These are phyloP conservation scores for Ellobium chinense DNA, from an alignment of 2,888 invertebrate species.

Conservation along the genomic window DNA sequence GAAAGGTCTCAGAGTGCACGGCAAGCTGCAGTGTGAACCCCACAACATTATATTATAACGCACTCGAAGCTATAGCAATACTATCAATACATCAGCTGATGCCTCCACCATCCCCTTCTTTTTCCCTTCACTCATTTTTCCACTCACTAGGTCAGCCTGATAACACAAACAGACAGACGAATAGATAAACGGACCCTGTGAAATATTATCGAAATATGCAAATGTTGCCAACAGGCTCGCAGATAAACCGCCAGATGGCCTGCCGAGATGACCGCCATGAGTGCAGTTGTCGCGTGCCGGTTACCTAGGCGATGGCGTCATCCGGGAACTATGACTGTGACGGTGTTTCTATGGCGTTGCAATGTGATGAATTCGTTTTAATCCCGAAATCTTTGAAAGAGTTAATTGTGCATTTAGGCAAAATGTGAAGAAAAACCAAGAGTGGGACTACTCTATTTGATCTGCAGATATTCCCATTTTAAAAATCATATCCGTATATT, in stretches of 20 bases:
- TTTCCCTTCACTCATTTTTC: no score
- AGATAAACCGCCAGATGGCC: conserved; percentile 28
- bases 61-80: no score
- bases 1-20: no score
- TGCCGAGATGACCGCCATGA: conserved; percentile 3
- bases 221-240: background rate
- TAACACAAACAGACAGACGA: background rate
- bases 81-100: no score
- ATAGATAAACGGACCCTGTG: background rate
- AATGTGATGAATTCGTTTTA: conserved; percentile 4
- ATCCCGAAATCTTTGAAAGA: no score
- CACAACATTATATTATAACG: no score
- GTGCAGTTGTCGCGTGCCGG: conserved; percentile 12
- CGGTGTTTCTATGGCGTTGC: background rate
- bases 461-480: no score
- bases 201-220: background rate
- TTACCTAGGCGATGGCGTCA: conserved; percentile 27
- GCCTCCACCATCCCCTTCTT: no score
- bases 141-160: no score
- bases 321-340: background rate
- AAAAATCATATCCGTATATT: no score
- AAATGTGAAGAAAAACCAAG: background rate
- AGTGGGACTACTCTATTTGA: background rate
- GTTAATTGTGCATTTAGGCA: background rate
- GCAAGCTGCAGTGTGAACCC: no score